Percentiles rank a stretch among this genome's conserved stretches.
phyloP scores from a whole-genome alignment of 2,113 vertebrate genomes.

The Copsychus sechellarum region DNA sequence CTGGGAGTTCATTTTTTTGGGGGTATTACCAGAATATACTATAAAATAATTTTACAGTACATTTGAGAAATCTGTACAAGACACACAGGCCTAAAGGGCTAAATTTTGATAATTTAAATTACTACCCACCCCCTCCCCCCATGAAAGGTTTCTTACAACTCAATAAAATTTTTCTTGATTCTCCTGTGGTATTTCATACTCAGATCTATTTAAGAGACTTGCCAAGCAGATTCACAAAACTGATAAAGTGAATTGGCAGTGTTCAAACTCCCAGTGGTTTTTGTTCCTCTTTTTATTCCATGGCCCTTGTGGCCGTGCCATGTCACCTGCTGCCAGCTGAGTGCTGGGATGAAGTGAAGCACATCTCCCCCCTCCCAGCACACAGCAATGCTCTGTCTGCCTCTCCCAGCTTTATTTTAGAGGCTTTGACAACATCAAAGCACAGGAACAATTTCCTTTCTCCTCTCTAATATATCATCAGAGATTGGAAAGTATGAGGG shows the following conservation, averaged over 20 bases:
- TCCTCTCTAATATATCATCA: neutral
- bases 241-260: neutral
- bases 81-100: neutral
- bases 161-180: neutral
- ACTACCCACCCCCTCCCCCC: rapidly evolving
- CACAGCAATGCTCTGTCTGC: neutral
- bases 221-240: neutral
- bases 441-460: slow-evolving; percentile 47
- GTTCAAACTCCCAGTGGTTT: neutral
- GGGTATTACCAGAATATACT: neutral
- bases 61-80: neutral
- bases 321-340: neutral
- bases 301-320: neutral
- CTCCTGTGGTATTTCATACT: neutral
- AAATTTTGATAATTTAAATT: neutral
- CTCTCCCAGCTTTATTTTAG: slow-evolving; percentile 7
- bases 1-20: neutral
- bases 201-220: neutral
- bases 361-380: neutral
- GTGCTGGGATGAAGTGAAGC: neutral
- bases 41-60: neutral
- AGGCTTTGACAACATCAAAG: slow-evolving; percentile 40
- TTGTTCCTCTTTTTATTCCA: neutral
- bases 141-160: neutral
- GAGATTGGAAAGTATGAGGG: neutral